Percentiles rank a stretch among this genome's conserved stretches.
These are phyloP conservation scores for Tragelaphus buxtoni DNA, from an alignment of 2,113 vertebrate species.

Conservation along the genomic window DNA sequence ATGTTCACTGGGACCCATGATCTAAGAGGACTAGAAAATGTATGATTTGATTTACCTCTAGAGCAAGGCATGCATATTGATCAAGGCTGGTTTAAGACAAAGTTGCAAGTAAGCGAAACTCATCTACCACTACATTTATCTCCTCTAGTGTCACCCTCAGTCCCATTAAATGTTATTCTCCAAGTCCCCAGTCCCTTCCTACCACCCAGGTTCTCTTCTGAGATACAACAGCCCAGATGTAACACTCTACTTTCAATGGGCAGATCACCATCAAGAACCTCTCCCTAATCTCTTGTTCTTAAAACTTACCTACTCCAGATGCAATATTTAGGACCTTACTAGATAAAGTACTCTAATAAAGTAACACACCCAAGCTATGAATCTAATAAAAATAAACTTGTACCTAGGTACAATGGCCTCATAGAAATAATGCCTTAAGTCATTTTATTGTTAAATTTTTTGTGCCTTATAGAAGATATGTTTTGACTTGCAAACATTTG, in stretches of 20 bases:
- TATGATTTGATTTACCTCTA: not conserved
- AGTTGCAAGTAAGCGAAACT: not conserved
- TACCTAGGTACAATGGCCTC: not conserved
- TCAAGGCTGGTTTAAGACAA: not conserved
- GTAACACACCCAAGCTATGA: not conserved
- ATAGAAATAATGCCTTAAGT: not conserved
- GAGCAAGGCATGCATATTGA: not conserved
- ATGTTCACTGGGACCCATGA: not conserved
- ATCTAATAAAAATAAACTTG: not conserved
- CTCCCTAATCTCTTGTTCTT: not conserved
- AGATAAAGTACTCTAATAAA: conserved; percentile 1
- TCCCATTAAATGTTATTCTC: not conserved
- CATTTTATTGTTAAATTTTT: not conserved
- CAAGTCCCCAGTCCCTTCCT: not conserved
- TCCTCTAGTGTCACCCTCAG: not conserved
- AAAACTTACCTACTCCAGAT: not conserved
- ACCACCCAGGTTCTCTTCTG: not conserved
- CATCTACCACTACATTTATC: not conserved
- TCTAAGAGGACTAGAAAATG: not conserved
- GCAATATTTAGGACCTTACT: not conserved
- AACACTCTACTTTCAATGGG: not conserved
- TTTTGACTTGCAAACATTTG: not conserved
- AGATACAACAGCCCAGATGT: not conserved
- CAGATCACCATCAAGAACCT: not conserved
- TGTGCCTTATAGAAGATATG: not conserved